Percentiles rank a stretch among this genome's conserved stretches.
Conservation (phyloP, 1,140 invertebrate genomes). For the Lysiphlebus fabarum region DNA sequence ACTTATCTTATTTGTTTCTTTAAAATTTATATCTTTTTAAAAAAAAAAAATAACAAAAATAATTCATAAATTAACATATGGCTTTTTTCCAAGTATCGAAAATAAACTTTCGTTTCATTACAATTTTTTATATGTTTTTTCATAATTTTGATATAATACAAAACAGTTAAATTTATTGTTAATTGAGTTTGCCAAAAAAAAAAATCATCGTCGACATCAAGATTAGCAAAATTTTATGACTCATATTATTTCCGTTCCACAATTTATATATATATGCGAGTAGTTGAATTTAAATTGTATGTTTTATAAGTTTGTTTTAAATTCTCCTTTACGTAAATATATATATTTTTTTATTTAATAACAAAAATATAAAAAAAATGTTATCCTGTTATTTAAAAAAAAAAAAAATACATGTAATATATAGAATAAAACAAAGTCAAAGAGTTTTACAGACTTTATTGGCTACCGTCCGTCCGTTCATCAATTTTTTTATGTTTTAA, state of each 20-base stretch:
- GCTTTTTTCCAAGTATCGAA: no score
- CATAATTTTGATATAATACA: no score
- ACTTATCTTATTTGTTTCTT: no score
- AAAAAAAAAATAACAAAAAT: no score
- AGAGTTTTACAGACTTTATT: constrained; percentile 14
- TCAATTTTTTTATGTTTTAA: neutral
- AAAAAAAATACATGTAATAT: neutral
- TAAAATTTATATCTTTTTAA: no score
- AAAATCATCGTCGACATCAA: constrained; percentile 10
- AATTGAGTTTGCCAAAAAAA: constrained; percentile 8
- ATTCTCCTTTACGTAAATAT: no score
- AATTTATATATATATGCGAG: neutral
- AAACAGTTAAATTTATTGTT: constrained; percentile 9
- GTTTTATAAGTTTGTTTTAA: neutral
- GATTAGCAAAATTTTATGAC: constrained; percentile 17
- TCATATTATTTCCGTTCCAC: neutral
- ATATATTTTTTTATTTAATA: no score
- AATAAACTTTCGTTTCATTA: no score
- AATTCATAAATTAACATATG: no score
- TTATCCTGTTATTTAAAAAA: no score
- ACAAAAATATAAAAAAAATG: no score
- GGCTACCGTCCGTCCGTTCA: neutral
- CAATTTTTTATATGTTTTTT: no score
- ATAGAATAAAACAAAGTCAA: neutral
- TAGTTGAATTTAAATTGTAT: constrained; percentile 3